A percentile compares a stretch with the other conserved stretches of the same genome.
Evolutionary conservation across 2,797 vertebrate genomes (phyloP).

Genomic region (Neosilurus mollespiculum): DNA sequence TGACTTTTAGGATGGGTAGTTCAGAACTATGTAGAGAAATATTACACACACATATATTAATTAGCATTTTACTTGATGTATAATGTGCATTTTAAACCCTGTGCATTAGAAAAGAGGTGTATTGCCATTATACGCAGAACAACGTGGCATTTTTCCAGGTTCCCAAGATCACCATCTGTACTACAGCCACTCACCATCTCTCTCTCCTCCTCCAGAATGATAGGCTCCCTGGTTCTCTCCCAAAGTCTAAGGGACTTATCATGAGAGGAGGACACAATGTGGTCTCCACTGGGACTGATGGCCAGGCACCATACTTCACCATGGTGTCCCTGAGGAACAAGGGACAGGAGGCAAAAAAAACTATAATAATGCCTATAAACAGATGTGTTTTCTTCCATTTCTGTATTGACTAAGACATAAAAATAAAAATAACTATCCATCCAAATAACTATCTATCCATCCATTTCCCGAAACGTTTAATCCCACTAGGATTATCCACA

Average conservation of each 20-base stretch:
- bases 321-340: conserved; percentile 84
- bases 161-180: not conserved
- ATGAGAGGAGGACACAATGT: conserved; percentile 88
- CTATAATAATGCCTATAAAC: conserved; percentile 13
- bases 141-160: not conserved
- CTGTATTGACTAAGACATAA: not conserved
- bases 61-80: too few species aligned
- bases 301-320: conserved; percentile 92
- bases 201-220: conserved; percentile 92
- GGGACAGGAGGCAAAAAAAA: conserved; percentile 12
- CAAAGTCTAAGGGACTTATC: conserved; percentile 96
- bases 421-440: conserved; percentile 12
- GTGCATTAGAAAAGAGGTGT: not conserved
- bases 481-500: too few species aligned
- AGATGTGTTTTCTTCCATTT: not conserved
- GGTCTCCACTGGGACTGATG: conserved; percentile 92
- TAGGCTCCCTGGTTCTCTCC: conserved; percentile 92
- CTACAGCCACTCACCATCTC: conserved; percentile 82
- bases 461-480: too few species aligned
- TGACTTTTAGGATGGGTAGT: not conserved
- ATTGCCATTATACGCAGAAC: not conserved
- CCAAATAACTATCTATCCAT: too few species aligned
- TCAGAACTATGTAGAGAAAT: not conserved
- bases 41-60: not conserved
- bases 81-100: not conserved